Percentiles rank a stretch among this genome's conserved stretches.
These are phyloP conservation scores for Callimorpha dominula DNA, from an alignment of 2,888 invertebrate species.

Conservation along the genomic window DNA sequence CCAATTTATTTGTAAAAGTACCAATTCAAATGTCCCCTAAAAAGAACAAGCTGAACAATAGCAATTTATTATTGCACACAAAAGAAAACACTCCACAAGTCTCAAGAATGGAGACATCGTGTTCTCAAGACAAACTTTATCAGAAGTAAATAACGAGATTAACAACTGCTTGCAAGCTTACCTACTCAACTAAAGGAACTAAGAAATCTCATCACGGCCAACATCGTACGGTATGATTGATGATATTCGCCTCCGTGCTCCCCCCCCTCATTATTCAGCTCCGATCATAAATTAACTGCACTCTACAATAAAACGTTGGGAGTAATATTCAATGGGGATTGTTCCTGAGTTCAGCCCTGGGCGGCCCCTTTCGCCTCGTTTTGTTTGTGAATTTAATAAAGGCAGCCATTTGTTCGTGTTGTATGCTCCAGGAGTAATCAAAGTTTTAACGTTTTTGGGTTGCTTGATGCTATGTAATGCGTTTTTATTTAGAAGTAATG, in stretches of 20 bases:
- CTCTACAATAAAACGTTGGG: constrained; percentile 47
- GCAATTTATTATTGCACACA: background rate
- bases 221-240: constrained; percentile 56
- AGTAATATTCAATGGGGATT: constrained; percentile 59
- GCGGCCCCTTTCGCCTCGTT: constrained; percentile 26
- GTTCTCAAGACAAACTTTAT: constrained; percentile 2
- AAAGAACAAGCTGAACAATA: background rate
- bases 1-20: background rate
- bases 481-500: background rate
- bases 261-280: constrained; percentile 48
- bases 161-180: constrained; percentile 8
- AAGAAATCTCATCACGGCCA: constrained; percentile 42
- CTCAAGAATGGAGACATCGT: background rate
- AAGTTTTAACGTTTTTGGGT: constrained; percentile 41
- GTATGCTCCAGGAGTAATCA: constrained; percentile 41
- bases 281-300: constrained; percentile 69
- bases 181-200: constrained; percentile 19
- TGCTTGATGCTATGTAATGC: constrained; percentile 17
- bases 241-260: constrained; percentile 40
- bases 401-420: constrained; percentile 42
- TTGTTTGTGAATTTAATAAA: constrained; percentile 54
- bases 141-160: constrained; percentile 14
- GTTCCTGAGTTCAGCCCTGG: constrained; percentile 45
- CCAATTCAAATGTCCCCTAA: background rate
- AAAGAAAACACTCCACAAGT: constrained; percentile 1